These are phyloP conservation scores for Hoplodrina blanda DNA, from an alignment of 2,888 invertebrate species.

Conservation along the genomic window DNA sequence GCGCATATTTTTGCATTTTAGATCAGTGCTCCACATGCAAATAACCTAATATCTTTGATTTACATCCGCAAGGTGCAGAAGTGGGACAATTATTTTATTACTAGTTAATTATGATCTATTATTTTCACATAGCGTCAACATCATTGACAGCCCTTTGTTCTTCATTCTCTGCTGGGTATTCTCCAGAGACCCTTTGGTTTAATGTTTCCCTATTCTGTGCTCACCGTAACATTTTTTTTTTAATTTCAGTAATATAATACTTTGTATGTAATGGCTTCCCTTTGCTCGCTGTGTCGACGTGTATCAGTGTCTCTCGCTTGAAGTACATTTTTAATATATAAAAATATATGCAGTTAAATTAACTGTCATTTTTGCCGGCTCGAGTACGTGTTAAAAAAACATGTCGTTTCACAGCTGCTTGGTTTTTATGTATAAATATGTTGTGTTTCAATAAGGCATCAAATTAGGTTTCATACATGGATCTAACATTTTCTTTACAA, in stretches of 20 bases:
- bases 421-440: conserved; percentile 36
- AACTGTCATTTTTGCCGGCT: conserved; percentile 15
- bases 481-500: conserved; percentile 21
- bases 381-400: conserved; percentile 20
- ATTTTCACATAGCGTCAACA: conserved; percentile 3
- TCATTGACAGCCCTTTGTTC: conserved; percentile 11
- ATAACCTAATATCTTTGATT: conserved; percentile 37
- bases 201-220: conserved; percentile 8
- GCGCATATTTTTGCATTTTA: conserved; percentile 42
- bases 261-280: neutral
- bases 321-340: neutral
- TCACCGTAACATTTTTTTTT: neutral
- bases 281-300: neutral
- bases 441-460: conserved; percentile 34
- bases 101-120: conserved; percentile 24
- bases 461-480: conserved; percentile 39
- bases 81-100: conserved; percentile 38
- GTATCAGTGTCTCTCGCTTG: neutral
- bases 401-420: conserved; percentile 32
- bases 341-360: conserved; percentile 16
- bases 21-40: conserved; percentile 36
- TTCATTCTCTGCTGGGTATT: neutral
- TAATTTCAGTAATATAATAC: conserved; percentile 3
- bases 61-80: conserved; percentile 31
- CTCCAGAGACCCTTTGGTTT: conserved; percentile 25